Base-by-base conservation (phyloP, 2,888 invertebrate species). In the Heteromyza rotundicornis region DNA sequence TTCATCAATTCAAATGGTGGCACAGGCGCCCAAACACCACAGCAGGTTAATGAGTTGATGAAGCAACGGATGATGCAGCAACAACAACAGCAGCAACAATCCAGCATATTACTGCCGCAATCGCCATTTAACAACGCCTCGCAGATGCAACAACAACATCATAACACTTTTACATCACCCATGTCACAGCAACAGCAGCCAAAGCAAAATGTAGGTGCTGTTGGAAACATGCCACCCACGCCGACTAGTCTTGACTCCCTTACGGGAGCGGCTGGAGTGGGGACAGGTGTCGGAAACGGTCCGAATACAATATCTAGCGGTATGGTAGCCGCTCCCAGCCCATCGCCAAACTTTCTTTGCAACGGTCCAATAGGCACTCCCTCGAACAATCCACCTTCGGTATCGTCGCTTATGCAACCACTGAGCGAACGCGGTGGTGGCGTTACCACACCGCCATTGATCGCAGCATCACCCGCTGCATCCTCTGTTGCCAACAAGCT, bases 311-410 rank as follows among this genome's bases (percentile, higher is more conserved):
- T 59, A 44, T 59, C 67, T 19, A 62, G 67, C 51, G 62, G 71
- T 22, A 84, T 84, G 79, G 84, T 86, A 70, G 84, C 86, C 56
- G 82, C 84, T 67, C 85, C 84, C 70, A 85, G 83, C 73, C 81
- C 84, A 1, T 84, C 84, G 19, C 85, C 82, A 64, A 82, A 79
- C 59, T 84, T 80, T 74, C 79, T 75, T 32, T 82, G 83, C 14
- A 84, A 84, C 56, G 84, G 84, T 19, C 84, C 84, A 1, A 77
- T 86, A 69, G 85, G 87, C 52, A 86, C 87, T 2, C 81, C 86
- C 47, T 86, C 87, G 70, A 82, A 79, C 58, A 86, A 87, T 64
- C 88, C 88, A 57, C 89, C 89, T 63, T 86, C 86, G 55, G 87
- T 88, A 5, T 86, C 87, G 40, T 87, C 87, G 12, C 67, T 83